phyloP scores from a whole-genome alignment of 2,797 vertebrate genomes.

The Dermochelys coriacea region DNA sequence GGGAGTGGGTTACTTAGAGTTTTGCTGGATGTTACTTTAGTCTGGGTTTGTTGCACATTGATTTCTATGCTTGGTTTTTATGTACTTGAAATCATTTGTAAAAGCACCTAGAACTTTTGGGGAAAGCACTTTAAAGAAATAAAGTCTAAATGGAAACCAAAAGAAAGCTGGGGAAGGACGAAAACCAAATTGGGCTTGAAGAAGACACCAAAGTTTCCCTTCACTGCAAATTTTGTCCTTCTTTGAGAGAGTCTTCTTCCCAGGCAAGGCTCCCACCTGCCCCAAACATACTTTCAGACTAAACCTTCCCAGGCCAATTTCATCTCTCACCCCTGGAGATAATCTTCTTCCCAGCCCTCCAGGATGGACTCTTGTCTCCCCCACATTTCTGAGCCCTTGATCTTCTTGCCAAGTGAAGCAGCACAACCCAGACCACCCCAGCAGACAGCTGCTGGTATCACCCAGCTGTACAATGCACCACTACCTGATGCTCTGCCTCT shows the following conservation, averaged over 20 bases:
- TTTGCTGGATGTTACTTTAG: constrained; percentile 38
- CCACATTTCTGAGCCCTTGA: neutral
- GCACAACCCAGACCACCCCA: neutral
- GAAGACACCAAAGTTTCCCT: neutral
- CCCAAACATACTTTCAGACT: neutral
- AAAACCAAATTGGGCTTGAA: neutral
- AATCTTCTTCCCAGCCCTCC: neutral
- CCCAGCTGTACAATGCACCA: neutral
- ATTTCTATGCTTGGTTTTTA: constrained; percentile 31
- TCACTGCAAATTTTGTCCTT: neutral
- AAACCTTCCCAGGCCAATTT: rapidly evolving
- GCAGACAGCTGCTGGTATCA: neutral
- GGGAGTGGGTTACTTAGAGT: neutral
- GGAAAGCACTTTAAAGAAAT: neutral
- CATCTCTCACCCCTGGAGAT: neutral
- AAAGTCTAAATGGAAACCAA: neutral
- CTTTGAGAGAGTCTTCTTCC: neutral
- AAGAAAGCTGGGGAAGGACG: neutral
- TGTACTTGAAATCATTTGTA: neutral
- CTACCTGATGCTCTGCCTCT: neutral
- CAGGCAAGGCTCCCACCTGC: neutral
- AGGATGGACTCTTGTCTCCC: neutral
- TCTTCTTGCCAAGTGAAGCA: neutral
- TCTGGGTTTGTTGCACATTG: neutral
- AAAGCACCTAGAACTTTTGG: neutral